Base-by-base conservation (phyloP, 2,113 vertebrate genomes). In the Hyaena hyaena region DNA sequence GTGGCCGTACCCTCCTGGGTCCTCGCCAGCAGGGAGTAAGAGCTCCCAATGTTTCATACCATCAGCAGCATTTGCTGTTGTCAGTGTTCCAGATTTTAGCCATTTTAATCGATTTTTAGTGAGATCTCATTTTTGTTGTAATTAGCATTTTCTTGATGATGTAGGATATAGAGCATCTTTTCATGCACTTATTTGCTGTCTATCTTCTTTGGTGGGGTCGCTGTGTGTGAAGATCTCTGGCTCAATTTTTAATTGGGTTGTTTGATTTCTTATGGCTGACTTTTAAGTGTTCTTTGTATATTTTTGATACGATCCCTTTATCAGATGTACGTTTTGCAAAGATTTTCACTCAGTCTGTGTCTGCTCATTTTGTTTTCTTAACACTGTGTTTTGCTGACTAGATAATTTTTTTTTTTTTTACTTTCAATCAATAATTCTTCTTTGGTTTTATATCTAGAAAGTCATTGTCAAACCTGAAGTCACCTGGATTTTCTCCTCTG, bases 21-120 rank as follows among this genome's bases (percentile, higher is more conserved):
- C 9, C 35, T 53, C 35, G 10, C 7, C 73, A 21, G 31, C 35
- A 0, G 11, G 5, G 35, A 45, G 1, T 3, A 17, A 23, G 53
- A 14, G 1, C 1, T 6, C 26, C 17, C 9, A 12, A 6, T 14
- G 53, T 12, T 33, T 39, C 53, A 5, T 7, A 0, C 10, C 53
- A n/a, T 74, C 1, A 17, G 10, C 69, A 33, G 53, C 17, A 24
- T 15, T 33, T 24, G 39, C 16, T 61, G 19, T 5, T 33, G 17
- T 45, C 28, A 6, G 17, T 15, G 69, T 15, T 43, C 50, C 8
- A 24, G 53, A 45, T 43, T 45, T 33, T 45, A 45, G 53, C 53
- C 69, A 43, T 31, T 73, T 73, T 9, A 58, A 23, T 58, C 19
- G 7, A 58, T 23, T 14, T 10, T 7, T 24, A 10, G 35, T 15